phyloP scores from a whole-genome alignment of 2,113 vertebrate species.

The Psephotus haematonotus region DNA sequence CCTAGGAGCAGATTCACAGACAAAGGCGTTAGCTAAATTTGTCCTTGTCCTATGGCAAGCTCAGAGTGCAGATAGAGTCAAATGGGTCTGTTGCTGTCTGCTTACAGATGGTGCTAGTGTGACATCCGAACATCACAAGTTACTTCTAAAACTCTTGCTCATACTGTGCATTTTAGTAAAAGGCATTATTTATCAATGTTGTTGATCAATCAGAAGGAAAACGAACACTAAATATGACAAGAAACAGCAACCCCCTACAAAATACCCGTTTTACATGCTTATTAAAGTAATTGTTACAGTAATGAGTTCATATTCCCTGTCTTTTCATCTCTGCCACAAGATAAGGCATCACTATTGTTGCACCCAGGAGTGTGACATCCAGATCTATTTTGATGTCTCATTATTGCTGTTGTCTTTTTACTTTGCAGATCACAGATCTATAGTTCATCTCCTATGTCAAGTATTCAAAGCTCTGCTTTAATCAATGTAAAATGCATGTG shows the following conservation, averaged over 20 bases:
- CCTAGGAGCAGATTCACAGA: not conserved
- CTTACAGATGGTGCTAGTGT: not conserved
- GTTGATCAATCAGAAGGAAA: not conserved
- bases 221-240: not conserved
- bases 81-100: not conserved
- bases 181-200: not conserved
- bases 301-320: not conserved
- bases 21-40: not conserved
- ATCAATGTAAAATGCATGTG: not conserved
- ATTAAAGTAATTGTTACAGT: conserved; percentile 6
- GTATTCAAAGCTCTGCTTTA: conserved; percentile 30
- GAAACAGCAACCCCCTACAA: not conserved
- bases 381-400: conserved; percentile 17
- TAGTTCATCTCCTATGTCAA: conserved; percentile 9
- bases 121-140: not conserved
- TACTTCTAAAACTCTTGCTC: not conserved
- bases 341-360: not conserved
- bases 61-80: not conserved
- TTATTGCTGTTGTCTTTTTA: conserved; percentile 41
- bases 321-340: conserved; percentile 31
- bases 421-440: not conserved
- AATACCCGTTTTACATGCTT: not conserved
- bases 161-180: not conserved
- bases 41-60: not conserved
- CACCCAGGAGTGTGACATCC: conserved; percentile 8